A percentile compares a stretch with the other conserved stretches of the same genome.
These are phyloP conservation scores for Crocuta crocuta DNA, from an alignment of 2,113 vertebrate genomes.

Conservation along the genomic window DNA sequence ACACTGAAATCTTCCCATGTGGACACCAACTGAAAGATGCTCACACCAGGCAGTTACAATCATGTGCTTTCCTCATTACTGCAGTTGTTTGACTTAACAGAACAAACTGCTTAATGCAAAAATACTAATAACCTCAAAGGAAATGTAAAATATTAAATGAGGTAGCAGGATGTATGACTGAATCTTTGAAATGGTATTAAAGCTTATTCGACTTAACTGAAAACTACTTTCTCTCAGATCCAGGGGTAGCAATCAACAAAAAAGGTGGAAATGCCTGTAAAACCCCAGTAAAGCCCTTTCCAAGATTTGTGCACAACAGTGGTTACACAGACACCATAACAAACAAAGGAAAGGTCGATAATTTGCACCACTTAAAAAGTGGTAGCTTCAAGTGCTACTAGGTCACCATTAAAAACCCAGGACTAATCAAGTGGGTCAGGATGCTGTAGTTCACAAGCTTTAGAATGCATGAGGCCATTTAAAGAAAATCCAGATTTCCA, in stretches of 20 bases:
- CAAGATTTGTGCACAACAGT: neutral
- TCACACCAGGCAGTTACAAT: neutral
- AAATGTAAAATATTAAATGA: conserved; percentile 45
- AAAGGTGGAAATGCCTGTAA: neutral
- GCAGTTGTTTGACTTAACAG: neutral
- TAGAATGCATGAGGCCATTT: neutral
- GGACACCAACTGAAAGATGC: neutral
- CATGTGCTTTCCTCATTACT: neutral
- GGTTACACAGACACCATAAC: neutral
- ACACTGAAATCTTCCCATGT: neutral
- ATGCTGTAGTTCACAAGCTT: neutral
- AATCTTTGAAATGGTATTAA: neutral
- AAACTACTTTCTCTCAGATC: neutral
- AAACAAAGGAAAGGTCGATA: neutral
- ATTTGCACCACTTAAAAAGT: conserved; percentile 11
- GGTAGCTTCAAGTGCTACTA: neutral
- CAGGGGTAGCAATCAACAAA: neutral
- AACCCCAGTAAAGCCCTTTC: neutral
- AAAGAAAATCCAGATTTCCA: neutral
- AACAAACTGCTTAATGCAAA: neutral
- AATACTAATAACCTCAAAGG: conserved; percentile 35
- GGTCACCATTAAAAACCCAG: neutral
- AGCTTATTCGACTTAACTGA: neutral
- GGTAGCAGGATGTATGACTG: neutral
- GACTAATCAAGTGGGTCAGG: neutral